Percentiles rank a stretch among this genome's conserved stretches.
Conservation (phyloP, 1,140 invertebrate species). For the Rhizoglyphus robini region DNA sequence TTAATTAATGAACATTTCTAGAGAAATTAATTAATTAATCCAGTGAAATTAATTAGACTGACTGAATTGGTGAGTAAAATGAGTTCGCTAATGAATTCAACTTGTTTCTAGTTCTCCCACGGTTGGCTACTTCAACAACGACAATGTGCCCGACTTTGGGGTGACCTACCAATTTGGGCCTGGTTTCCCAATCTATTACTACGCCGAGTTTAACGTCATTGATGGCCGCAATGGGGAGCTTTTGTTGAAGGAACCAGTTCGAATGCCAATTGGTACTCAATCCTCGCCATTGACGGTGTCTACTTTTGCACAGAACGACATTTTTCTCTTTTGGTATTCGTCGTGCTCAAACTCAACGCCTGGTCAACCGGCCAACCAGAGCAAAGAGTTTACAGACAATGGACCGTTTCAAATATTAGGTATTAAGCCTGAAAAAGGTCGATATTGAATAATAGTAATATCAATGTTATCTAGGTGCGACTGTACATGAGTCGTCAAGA, state of each 20-base stretch:
- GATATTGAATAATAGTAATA: slow-evolving; percentile 22
- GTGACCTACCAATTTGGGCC: slow-evolving; percentile 60
- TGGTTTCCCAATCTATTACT: slow-evolving; percentile 59
- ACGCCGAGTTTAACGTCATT: slow-evolving; percentile 52
- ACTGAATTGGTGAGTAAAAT: neutral
- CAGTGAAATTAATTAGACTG: too few relatives aligned
- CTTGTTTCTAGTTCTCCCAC: slow-evolving; percentile 51
- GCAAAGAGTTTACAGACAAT: neutral
- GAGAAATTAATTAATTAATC: neutral
- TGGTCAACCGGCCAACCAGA: neutral
- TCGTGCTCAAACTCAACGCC: slow-evolving; percentile 39
- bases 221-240: slow-evolving; percentile 52
- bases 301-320: slow-evolving; percentile 50
- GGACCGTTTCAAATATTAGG: slow-evolving; percentile 31
- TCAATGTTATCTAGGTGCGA: slow-evolving; percentile 41
- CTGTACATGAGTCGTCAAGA: slow-evolving; percentile 45
- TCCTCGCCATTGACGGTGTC: slow-evolving; percentile 50
- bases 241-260: slow-evolving; percentile 45
- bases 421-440: too few relatives aligned
- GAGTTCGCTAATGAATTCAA: neutral
- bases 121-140: slow-evolving; percentile 64
- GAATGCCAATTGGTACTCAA: slow-evolving; percentile 51
- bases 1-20: slow-evolving; percentile 9
- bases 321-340: slow-evolving; percentile 57
- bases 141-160: slow-evolving; percentile 65